phyloP scores from a whole-genome alignment of 2,797 vertebrate species.

The Carapus acus region DNA sequence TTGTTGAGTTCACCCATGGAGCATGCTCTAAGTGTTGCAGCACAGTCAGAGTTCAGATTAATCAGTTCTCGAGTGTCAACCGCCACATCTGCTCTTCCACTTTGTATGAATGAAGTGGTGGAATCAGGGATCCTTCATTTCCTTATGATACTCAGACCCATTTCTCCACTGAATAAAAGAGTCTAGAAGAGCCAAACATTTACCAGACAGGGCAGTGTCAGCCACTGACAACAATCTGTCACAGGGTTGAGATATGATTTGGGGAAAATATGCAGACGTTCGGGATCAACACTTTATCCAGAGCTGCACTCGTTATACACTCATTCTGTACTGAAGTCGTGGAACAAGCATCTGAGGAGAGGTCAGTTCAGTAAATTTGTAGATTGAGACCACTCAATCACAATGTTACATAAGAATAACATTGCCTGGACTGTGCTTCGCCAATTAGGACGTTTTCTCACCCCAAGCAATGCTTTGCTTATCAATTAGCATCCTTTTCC shows the following conservation, averaged over 20 bases:
- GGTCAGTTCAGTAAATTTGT: too few species aligned
- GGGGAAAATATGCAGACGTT: too few species aligned
- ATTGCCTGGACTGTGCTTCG: slow-evolving; percentile 31
- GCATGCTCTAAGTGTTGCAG: not conserved
- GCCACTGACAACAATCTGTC: slow-evolving; percentile 31
- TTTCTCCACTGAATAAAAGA: slow-evolving; percentile 46
- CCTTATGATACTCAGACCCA: slow-evolving; percentile 48
- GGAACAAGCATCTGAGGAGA: slow-evolving; percentile 14
- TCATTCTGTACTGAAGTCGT: slow-evolving; percentile 1
- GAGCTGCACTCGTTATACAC: too few species aligned
- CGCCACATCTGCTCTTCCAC: slow-evolving; percentile 23
- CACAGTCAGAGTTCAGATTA: slow-evolving; percentile 10
- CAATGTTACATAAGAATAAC: slow-evolving; percentile 25
- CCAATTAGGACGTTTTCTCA: slow-evolving; percentile 28
- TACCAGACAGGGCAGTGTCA: too few species aligned
- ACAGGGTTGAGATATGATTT: too few species aligned
- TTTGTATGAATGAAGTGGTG: too few species aligned
- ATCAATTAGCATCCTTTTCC: slow-evolving; percentile 32
- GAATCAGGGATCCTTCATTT: slow-evolving; percentile 34
- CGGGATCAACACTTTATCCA: too few species aligned
- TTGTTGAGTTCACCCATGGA: not conserved
- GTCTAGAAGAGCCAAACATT: slow-evolving; percentile 40
- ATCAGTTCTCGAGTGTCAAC: slow-evolving; percentile 16
- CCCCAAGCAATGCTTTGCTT: slow-evolving; percentile 30
- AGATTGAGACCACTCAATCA: slow-evolving; percentile 53